Evolutionary conservation across 2,888 invertebrate genomes (phyloP), one percentile per base, ranked within the genome.

Genomic region (Strigamia crassipes): DNA sequence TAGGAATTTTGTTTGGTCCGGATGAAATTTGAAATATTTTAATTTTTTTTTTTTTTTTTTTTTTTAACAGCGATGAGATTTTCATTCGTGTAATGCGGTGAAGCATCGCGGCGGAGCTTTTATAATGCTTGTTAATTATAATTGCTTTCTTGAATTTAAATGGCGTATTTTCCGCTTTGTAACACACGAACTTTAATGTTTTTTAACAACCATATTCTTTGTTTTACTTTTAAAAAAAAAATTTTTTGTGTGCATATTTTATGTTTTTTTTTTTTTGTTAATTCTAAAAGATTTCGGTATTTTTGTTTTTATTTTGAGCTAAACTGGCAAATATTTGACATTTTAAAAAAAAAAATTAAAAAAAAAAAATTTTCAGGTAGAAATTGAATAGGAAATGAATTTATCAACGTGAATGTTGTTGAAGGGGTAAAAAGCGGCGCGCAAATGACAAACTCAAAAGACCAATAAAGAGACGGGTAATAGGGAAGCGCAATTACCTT

Each of bases 371-470:
- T 4, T 10, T 23, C 9, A 27, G 51, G 51, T 51, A 15, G n/a
- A 73, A 31, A 31, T 31, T 73, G 73, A 73, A 13, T 15, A 15
- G 21, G 27, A 73, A 73, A 73, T 73, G 27, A 31, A 8, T 73
- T 73, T 73, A 73, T 27, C 27, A 27, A 31, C n/a, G 12, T 61
- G n/a, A n/a, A n/a, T 18, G 61, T 8, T 10, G 15, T 13, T 13
- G 46, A n/a, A 46, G 15, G 46, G 15, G 46, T 46, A n/a, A 10
- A 18, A 73, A 12, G 15, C 6, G 27, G 27, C 6, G 13, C 73
- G 31, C 73, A 56, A 56, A 56, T 73, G 73, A 73, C 31, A 73
- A 73, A 31, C 73, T 73, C 27, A 73, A 73, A 66, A 73, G 73
- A 31, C 73, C 73, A 73, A 73, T 31, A 73, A 73, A 23, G 73